A percentile compares a stretch with the other conserved stretches of the same genome.
Conservation (phyloP, 2,113 vertebrate species). For the Delphinus delphis region DNA sequence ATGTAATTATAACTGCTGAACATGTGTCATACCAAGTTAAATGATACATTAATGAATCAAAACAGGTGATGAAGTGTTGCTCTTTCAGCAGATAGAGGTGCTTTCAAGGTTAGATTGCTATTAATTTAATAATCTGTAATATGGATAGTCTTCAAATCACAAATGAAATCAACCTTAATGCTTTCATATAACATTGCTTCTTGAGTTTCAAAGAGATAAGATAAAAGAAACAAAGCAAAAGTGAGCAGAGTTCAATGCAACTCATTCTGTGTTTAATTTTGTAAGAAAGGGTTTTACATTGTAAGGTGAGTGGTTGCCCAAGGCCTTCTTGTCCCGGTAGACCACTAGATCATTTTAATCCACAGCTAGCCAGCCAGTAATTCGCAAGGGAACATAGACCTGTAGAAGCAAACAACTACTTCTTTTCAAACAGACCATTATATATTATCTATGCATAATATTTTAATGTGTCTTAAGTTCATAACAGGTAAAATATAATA, state of each 20-base stretch:
- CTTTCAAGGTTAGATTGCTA: conserved; percentile 87
- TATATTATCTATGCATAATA: background rate
- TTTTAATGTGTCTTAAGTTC: background rate
- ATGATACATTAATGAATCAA: conserved; percentile 89
- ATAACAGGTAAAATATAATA: background rate
- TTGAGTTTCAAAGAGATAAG: conserved; percentile 38
- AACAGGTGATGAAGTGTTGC: conserved; percentile 88
- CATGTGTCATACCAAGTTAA: conserved; percentile 88
- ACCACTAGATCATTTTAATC: conserved; percentile 68
- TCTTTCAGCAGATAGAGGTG: conserved; percentile 86
- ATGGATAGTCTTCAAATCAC: conserved; percentile 83
- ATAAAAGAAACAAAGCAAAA: conserved; percentile 43
- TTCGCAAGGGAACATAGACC: conserved; percentile 57
- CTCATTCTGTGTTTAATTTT: conserved; percentile 58
- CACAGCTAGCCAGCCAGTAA: conserved; percentile 65
- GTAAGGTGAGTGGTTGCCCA: conserved; percentile 68
- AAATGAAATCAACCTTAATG: conserved; percentile 79
- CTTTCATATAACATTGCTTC: conserved; percentile 56
- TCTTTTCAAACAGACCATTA: background rate
- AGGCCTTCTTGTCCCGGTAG: conserved; percentile 32
- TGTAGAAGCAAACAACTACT: conserved; percentile 23
- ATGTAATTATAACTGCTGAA: conserved; percentile 89
- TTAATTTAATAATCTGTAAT: conserved; percentile 88
- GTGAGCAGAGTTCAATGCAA: conserved; percentile 67
- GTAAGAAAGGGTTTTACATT: conserved; percentile 55